phyloP scores from a whole-genome alignment of 2,113 vertebrate genomes.

The Prunella fulvescens region DNA sequence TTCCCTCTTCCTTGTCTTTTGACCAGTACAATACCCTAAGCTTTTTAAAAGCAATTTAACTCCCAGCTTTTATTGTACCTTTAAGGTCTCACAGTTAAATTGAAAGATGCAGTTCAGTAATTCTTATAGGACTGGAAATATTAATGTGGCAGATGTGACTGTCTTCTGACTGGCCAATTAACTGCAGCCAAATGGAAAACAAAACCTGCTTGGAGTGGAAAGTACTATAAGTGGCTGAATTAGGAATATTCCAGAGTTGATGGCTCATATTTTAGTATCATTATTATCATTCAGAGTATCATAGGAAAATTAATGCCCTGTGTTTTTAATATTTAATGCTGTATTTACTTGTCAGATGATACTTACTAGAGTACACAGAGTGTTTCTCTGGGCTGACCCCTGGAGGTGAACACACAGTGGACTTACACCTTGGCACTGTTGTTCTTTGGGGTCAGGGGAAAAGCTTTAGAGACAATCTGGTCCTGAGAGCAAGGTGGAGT shows the following conservation, averaged over 20 bases:
- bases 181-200: background rate
- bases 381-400: background rate
- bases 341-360: background rate
- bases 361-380: background rate
- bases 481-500: background rate
- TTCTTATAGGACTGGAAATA: background rate
- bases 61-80: conserved; percentile 28
- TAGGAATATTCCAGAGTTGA: background rate
- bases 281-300: background rate
- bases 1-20: conserved; percentile 43
- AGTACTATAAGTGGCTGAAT: background rate
- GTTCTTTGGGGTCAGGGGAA: background rate
- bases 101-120: conserved; percentile 47
- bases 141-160: background rate
- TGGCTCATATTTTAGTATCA: background rate
- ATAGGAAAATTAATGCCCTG: background rate
- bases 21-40: background rate
- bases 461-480: background rate
- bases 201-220: conserved; percentile 1
- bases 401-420: background rate
- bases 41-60: conserved; percentile 61
- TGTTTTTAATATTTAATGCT: background rate
- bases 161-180: conserved; percentile 4
- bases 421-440: background rate
- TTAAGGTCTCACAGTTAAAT: conserved; percentile 33